phyloP scores from a whole-genome alignment of 2,888 invertebrate species.

The Lysandra bellargus region DNA sequence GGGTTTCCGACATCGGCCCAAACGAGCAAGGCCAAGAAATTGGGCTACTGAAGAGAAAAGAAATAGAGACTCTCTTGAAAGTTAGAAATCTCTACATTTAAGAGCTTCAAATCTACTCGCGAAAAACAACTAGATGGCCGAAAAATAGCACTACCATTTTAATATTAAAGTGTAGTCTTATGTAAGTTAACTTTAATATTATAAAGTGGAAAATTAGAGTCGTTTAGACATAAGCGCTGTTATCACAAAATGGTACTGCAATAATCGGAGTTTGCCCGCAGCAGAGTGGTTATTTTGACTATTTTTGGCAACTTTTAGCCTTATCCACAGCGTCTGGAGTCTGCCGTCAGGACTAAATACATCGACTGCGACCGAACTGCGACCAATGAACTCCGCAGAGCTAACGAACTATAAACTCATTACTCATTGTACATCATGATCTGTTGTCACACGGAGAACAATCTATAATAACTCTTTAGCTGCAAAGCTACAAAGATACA shows the following conservation, averaged over 20 bases:
- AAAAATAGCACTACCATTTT: too few species aligned
- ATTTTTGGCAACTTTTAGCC: not conserved
- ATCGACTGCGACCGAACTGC: not conserved
- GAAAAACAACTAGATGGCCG: too few species aligned
- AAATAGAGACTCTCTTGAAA: not conserved
- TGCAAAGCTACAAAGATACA: not conserved
- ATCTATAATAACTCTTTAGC: not conserved
- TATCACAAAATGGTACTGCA: too few species aligned
- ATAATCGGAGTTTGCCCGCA: too few species aligned
- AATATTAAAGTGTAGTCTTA: too few species aligned
- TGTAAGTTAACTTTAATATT: too few species aligned
- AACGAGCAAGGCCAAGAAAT: not conserved
- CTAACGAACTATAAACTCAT: not conserved
- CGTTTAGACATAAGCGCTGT: too few species aligned
- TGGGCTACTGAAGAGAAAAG: not conserved
- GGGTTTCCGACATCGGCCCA: constrained; percentile 5
- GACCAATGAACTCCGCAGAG: not conserved
- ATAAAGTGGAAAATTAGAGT: too few species aligned
- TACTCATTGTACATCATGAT: not conserved
- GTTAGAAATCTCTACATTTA: too few species aligned
- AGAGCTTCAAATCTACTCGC: too few species aligned
- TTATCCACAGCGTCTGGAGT: not conserved
- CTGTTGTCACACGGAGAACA: not conserved
- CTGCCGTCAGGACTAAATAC: not conserved
- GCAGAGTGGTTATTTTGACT: too few species aligned